A percentile compares a stretch with the other conserved stretches of the same genome.
These are phyloP conservation scores for Propithecus perrieri DNA, from an alignment of 2,797 vertebrate genomes.

Conservation along the genomic window DNA sequence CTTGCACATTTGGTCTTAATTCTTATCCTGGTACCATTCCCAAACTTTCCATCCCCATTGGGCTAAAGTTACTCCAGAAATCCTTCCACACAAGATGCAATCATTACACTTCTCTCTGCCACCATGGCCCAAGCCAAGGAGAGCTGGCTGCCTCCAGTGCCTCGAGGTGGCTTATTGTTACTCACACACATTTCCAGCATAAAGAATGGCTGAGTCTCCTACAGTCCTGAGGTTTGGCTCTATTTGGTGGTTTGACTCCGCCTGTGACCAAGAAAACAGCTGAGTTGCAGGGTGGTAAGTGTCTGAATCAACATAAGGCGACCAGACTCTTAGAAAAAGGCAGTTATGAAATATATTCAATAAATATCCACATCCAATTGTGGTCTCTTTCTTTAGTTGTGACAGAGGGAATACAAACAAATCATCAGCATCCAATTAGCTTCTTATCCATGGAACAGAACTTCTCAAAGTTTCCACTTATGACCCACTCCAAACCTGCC, in stretches of 20 bases:
- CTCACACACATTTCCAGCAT: background rate
- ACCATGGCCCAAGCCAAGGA: conserved; percentile 23
- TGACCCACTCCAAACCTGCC: background rate
- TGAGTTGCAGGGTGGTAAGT: conserved; percentile 38
- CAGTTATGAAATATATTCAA: conserved; percentile 61
- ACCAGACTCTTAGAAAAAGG: conserved; percentile 67
- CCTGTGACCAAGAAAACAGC: conserved; percentile 47
- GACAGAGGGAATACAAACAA: conserved; percentile 58
- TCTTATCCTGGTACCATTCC: conserved; percentile 57
- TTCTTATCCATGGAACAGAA: conserved; percentile 16
- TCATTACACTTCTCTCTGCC: background rate
- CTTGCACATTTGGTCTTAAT: conserved; percentile 69
- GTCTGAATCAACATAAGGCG: conserved; percentile 67
- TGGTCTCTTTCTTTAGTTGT: conserved; percentile 56
- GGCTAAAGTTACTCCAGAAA: conserved; percentile 52
- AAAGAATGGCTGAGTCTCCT: background rate
- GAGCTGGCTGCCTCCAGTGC: conserved; percentile 8
- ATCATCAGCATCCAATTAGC: conserved; percentile 48
- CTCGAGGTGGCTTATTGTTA: conserved; percentile 51
- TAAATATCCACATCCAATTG: conserved; percentile 62
- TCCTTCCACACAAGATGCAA: conserved; percentile 14
- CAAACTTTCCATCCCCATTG: conserved; percentile 46
- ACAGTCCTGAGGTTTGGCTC: conserved; percentile 47
- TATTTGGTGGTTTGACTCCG: conserved; percentile 34
- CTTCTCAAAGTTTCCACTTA: conserved; percentile 44